Conservation (phyloP, 2,113 vertebrate genomes). For the Oreochromis tanganicae region DNA sequence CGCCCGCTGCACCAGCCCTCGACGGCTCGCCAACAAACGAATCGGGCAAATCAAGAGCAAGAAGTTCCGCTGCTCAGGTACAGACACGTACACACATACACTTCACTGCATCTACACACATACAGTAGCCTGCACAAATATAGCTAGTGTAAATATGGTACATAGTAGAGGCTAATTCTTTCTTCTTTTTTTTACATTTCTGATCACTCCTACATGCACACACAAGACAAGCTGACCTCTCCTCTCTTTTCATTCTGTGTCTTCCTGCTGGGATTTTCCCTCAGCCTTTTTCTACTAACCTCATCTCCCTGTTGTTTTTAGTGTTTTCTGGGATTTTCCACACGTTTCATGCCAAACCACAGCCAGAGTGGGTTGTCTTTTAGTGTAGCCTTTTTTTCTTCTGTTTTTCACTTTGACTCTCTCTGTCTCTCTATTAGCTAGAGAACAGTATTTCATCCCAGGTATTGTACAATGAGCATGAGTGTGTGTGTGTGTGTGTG, state of each 20-base stretch:
- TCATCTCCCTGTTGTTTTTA: not conserved
- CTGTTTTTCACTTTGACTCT: constrained; percentile 66
- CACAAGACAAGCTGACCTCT: constrained; percentile 37
- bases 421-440: constrained; percentile 86
- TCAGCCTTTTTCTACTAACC: constrained; percentile 49
- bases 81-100: constrained; percentile 8
- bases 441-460: constrained; percentile 99
- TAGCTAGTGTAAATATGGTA: not conserved
- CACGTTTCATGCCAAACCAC: not conserved
- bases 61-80: constrained; percentile 99
- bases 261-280: constrained; percentile 63
- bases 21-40: constrained; percentile 96
- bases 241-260: constrained; percentile 82
- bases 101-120: not conserved
- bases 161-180: not conserved
- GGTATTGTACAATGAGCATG: constrained; percentile 78
- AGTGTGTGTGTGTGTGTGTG: constrained; percentile 4
- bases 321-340: not conserved
- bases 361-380: not conserved
- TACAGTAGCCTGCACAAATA: not conserved
- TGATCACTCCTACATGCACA: not conserved
- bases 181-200: not conserved
- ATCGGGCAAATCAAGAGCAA: constrained; percentile 99
- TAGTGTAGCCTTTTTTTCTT: constrained; percentile 57
- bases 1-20: constrained; percentile 95